phyloP scores from a whole-genome alignment of 2,888 invertebrate genomes.

The Drosophila mimetica region DNA sequence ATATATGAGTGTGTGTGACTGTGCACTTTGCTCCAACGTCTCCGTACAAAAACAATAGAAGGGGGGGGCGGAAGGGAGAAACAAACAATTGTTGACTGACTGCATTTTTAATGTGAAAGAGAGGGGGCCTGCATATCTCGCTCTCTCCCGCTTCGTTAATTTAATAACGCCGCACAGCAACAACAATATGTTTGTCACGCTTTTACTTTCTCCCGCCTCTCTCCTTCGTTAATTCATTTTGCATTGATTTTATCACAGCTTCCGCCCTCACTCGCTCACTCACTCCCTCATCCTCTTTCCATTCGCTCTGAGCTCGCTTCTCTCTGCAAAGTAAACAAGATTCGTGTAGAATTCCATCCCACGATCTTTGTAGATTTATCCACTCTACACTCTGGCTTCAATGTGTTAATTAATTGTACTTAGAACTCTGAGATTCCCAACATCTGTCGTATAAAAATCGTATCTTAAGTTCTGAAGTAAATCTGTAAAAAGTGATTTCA shows the following conservation, averaged over 20 bases:
- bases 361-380: constrained; percentile 26
- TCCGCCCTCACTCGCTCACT: constrained; percentile 40
- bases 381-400: constrained; percentile 47
- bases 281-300: constrained; percentile 10
- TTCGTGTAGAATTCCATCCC: constrained; percentile 2
- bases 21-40: constrained; percentile 68
- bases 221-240: constrained; percentile 54
- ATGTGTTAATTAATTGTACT: constrained; percentile 54
- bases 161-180: constrained; percentile 60
- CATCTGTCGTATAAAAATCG: not conserved
- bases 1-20: constrained; percentile 26
- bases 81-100: constrained; percentile 34
- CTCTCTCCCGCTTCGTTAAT: constrained; percentile 51
- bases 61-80: constrained; percentile 3
- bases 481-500: too few relatives aligned
- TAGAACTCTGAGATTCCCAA: not conserved
- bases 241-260: constrained; percentile 67
- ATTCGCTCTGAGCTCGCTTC: not conserved
- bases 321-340: constrained; percentile 6
- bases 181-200: constrained; percentile 35
- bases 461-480: not conserved
- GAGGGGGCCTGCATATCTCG: constrained; percentile 32
- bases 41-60: constrained; percentile 42
- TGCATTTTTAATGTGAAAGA: constrained; percentile 28
- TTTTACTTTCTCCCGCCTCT: constrained; percentile 58